A percentile compares a stretch with the other conserved stretches of the same genome.
Conservation (phyloP, 2,888 invertebrate genomes). For the Acanthacorydalis orientalis region DNA sequence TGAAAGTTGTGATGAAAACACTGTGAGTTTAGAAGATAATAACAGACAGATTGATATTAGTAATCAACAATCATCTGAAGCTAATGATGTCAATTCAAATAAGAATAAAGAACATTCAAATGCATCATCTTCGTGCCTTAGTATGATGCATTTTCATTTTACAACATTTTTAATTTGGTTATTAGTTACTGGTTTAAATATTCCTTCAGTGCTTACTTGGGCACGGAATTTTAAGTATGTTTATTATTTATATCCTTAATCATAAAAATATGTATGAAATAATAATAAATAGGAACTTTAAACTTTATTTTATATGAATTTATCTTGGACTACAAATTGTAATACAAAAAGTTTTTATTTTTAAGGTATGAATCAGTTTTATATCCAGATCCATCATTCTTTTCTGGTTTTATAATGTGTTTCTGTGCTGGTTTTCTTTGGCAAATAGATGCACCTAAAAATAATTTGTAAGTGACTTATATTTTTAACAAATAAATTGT, state of each 20-base stretch:
- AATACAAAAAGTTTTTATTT: conserved; percentile 8
- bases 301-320: background rate
- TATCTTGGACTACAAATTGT: background rate
- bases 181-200: conserved; percentile 44
- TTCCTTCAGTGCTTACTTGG: conserved; percentile 63
- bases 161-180: conserved; percentile 53
- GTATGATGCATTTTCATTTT: conserved; percentile 53
- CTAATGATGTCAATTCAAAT: background rate
- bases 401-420: conserved; percentile 38
- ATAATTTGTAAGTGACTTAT: conserved; percentile 37
- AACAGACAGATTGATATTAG: conserved; percentile 6
- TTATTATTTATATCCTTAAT: background rate
- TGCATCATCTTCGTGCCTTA: conserved; percentile 16
- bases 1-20: conserved; percentile 6
- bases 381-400: conserved; percentile 43
- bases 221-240: conserved; percentile 61
- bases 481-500: background rate
- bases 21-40: conserved; percentile 13
- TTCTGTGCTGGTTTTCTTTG: conserved; percentile 43
- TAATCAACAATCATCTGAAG: conserved; percentile 1
- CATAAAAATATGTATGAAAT: too few species aligned
- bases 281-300: background rate
- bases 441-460: conserved; percentile 47
- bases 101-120: conserved; percentile 8
- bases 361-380: conserved; percentile 35